These are phyloP conservation scores for Coilia nasus DNA, from an alignment of 2,797 vertebrate species.

Conservation along the genomic window DNA sequence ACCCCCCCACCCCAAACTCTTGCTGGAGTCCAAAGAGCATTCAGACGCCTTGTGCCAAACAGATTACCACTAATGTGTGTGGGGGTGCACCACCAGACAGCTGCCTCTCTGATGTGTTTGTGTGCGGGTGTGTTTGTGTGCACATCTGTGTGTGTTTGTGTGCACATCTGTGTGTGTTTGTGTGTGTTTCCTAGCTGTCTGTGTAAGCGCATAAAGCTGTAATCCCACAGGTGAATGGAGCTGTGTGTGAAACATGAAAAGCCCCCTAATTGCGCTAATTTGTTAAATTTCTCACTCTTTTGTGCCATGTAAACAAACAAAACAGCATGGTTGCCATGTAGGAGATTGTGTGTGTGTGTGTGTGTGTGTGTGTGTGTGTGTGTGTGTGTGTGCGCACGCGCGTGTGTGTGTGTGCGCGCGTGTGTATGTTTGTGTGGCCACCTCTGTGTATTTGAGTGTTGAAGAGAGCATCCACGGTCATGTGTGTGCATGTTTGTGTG, in stretches of 20 bases:
- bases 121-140: neutral
- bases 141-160: neutral
- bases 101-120: neutral
- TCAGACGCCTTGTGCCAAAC: neutral
- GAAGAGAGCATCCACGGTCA: no score
- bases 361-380: neutral
- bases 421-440: neutral
- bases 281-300: neutral
- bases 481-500: neutral
- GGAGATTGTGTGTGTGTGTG: neutral
- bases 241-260: neutral
- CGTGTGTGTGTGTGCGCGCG: neutral
- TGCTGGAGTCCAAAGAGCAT: constrained; percentile 1
- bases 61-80: neutral
- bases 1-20: no score
- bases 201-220: neutral
- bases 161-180: neutral
- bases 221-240: neutral
- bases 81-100: neutral
- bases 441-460: no score
- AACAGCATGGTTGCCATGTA: neutral
- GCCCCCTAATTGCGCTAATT: constrained; percentile 3
- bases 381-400: constrained; percentile 3
- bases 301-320: neutral
- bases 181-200: neutral